Evolutionary conservation across 1,140 invertebrate genomes (phyloP), one percentile per base, ranked within the genome.

Genomic region (Pteromalus puparum): DNA sequence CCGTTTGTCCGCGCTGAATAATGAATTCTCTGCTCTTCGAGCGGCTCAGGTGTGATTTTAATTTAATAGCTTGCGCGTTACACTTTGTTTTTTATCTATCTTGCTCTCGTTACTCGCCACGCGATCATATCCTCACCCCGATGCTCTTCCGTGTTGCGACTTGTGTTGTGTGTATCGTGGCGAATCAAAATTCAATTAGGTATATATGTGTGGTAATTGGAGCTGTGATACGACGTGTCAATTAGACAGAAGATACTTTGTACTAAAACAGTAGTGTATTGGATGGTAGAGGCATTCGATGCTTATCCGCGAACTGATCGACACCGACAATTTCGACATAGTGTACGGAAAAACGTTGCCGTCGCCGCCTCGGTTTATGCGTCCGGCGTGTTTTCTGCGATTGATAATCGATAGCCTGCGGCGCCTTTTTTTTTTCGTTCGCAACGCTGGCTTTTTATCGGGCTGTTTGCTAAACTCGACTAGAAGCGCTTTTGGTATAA

Each of bases 1-100:
- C 81, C 10, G 48, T 73, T 28, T 34, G 38, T 70, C 21, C 61
- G 18, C 34, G 73, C 21, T 28, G 26, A 75, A 75, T 75, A 75
- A 75, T 75, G 73, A 75, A 75, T 75, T 75, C 38, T 75, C 38
- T 24, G 7, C 53, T 18, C 4, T 15, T 28, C 24, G n/a, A n/a
- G n/a, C n/a, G 5, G 26, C 67, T 30, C 65, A 26, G 42, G 68
- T 82, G 46, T 82, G 80, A 82, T 82, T 82, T 82, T 74, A 82
- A 74, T 74, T 53, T 48, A 61, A n/a, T 48, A 46, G 46, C 77
- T 79, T 79, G 26, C 84, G 88, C 84, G 77, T 88, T 87, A 87
- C 87, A 87, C 85, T 77, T 77, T 48, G 53, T 77, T 53, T 77
- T 26, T 53, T 10, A 1, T 53, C 48, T 53, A 18, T 61, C 18